Evolutionary conservation across 2,888 invertebrate genomes (phyloP), one percentile per base, ranked within the genome.

Genomic region (Oligia strigilis): DNA sequence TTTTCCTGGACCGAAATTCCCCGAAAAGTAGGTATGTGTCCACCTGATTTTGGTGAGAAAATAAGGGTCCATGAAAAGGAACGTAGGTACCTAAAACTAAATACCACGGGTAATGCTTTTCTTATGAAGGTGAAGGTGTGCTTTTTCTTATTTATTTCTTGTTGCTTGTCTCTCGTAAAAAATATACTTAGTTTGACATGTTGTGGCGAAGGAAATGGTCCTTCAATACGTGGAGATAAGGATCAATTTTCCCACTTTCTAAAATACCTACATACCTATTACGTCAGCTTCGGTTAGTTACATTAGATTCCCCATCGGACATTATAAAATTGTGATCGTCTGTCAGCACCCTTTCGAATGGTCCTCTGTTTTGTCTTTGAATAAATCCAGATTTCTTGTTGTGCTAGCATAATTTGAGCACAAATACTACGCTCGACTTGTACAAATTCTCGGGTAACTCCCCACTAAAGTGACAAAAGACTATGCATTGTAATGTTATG

Each of bases 401-500:
- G 58, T 79, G 55, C 83, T 78, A 72, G 81, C 67, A 74, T 83
- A 85, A 87, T 88, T 88, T 81, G 73, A 79, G 76, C 69, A 60
- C 85, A 89, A 89, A 90, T 90, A 90, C 85, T 86, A 88, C 86
- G 80, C 88, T 87, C 88, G 86, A 90, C 87, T 89, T 87, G 85
- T 86, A 88, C 87, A 80, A 89, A 90, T 90, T 88, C 88, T 88
- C 87, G 78, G 89, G 87, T 86, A 88, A 89, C 89, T 91, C 87
- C 69, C 81, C 83, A 82, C 84, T 89, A 85, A 90, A 89, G 88
- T 90, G 91, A 89, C 90, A 88, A 90, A 92, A 90, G 91, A 91
- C 91, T 90, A 92, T 89, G 91, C 91, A 92, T 91, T 90, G 90
- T 91, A 88, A 92, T 91, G 86, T 86, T 87, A 87, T 81, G 88